Percentiles rank a stretch among this genome's conserved stretches.
These are phyloP conservation scores for Drosophila yooni DNA, from an alignment of 2,888 invertebrate genomes.

Conservation along the genomic window DNA sequence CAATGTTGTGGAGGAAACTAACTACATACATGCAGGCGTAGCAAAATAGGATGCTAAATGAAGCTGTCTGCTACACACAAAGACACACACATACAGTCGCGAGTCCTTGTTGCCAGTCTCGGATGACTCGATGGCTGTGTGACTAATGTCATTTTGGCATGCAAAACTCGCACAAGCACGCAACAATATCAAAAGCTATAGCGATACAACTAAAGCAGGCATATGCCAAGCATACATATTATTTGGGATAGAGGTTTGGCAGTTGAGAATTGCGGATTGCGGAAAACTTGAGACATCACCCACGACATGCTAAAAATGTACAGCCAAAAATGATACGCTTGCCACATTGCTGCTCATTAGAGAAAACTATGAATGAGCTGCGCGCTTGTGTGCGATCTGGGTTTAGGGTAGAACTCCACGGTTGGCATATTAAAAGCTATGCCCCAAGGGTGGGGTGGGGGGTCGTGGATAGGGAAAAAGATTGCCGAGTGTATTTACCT, in stretches of 20 bases:
- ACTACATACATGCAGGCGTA: conserved; percentile 21
- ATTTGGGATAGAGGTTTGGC: conserved; percentile 1
- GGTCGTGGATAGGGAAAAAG: conserved; percentile 16
- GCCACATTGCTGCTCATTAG: conserved; percentile 68
- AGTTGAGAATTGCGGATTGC: neutral
- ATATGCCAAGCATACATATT: conserved; percentile 40
- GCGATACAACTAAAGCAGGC: conserved; percentile 34
- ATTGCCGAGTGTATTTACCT: conserved; percentile 71
- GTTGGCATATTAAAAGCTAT: conserved; percentile 61
- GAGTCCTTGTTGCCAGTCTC: conserved; percentile 13
- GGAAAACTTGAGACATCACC: conserved; percentile 44
- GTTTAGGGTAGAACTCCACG: conserved; percentile 1
- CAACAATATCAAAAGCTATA: conserved; percentile 54
- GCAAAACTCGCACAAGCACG: conserved; percentile 69
- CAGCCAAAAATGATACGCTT: conserved; percentile 66
- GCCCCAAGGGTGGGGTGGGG: conserved; percentile 38
- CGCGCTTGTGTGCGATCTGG: neutral
- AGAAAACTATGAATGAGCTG: conserved; percentile 57
- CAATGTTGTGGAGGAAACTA: neutral
- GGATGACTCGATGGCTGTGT: conserved; percentile 48
- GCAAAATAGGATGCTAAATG: conserved; percentile 52
- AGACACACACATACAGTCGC: conserved; percentile 1
- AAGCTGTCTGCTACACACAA: conserved; percentile 50
- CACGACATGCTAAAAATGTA: conserved; percentile 53
- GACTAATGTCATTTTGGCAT: conserved; percentile 80